Percentiles rank a stretch among this genome's conserved stretches.
phyloP scores from a whole-genome alignment of 2,113 vertebrate genomes.

The Mesembrinibis cayennensis region DNA sequence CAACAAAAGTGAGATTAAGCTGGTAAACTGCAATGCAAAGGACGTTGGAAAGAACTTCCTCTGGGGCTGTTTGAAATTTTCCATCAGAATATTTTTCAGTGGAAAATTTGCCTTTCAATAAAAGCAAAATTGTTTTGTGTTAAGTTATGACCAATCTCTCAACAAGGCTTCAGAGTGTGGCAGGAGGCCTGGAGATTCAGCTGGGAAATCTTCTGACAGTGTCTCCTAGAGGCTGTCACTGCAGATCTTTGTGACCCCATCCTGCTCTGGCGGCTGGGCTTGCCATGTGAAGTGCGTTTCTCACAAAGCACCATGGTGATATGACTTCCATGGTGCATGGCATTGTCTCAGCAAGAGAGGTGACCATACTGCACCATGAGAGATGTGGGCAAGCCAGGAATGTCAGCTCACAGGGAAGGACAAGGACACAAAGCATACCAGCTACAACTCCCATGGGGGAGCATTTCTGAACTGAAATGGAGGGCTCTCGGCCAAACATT shows the following conservation, averaged over 20 bases:
- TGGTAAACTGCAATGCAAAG: not conserved
- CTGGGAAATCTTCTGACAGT: not conserved
- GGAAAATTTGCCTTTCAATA: slow-evolving; percentile 16
- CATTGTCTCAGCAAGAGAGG: slow-evolving; percentile 37
- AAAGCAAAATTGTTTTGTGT: not conserved
- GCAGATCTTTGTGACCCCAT: not conserved
- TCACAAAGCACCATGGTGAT: slow-evolving; percentile 9
- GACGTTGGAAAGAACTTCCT: not conserved
- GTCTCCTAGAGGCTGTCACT: not conserved
- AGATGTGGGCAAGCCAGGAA: slow-evolving; percentile 56
- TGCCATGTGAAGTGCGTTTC: not conserved
- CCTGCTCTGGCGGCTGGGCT: not conserved
- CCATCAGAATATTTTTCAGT: slow-evolving; percentile 42
- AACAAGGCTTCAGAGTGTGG: slow-evolving; percentile 13
- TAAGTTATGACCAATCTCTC: not conserved
- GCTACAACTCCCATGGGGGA: not conserved
- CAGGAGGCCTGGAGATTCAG: slow-evolving; percentile 21
- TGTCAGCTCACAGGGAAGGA: slow-evolving; percentile 31
- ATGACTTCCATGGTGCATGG: not conserved
- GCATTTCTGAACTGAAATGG: slow-evolving; percentile 46
- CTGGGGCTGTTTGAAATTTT: slow-evolving; percentile 33
- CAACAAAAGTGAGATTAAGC: not conserved
- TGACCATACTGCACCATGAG: not conserved
- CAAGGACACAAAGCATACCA: slow-evolving; percentile 57
- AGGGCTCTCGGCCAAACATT: slow-evolving; percentile 44